These are phyloP conservation scores for Dolichotis patagonum DNA, from an alignment of 2,113 vertebrate species.

Conservation along the genomic window DNA sequence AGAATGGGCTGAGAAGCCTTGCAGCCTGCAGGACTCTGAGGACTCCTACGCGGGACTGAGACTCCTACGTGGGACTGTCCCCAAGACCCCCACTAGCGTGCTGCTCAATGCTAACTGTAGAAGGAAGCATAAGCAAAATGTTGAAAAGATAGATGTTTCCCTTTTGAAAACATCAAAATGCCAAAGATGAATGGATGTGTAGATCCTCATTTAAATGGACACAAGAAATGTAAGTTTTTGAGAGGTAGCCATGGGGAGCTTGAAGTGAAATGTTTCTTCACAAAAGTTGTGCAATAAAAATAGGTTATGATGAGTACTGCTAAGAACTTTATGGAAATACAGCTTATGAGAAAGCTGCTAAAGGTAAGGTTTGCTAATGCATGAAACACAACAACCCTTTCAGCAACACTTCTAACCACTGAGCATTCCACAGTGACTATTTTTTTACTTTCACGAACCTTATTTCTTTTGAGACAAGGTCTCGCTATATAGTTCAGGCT, in stretches of 20 bases:
- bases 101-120: constrained; percentile 32
- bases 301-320: constrained; percentile 2
- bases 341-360: constrained; percentile 41
- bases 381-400: neutral
- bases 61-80: neutral
- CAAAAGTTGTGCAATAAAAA: constrained; percentile 60
- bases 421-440: constrained; percentile 50
- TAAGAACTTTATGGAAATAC: neutral
- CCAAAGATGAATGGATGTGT: constrained; percentile 71
- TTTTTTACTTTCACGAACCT: constrained; percentile 55
- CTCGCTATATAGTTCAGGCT: neutral
- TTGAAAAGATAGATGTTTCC: constrained; percentile 56
- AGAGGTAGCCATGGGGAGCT: neutral
- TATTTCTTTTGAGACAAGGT: neutral
- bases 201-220: neutral
- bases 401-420: neutral
- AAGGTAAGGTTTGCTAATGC: neutral
- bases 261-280: neutral
- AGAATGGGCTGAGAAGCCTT: neutral
- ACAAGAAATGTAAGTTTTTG: neutral
- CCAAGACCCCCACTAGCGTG: neutral
- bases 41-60: neutral
- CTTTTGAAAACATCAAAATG: constrained; percentile 51
- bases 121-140: neutral
- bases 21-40: neutral